Percentiles rank a stretch among this genome's conserved stretches.
Evolutionary conservation across 2,888 invertebrate species (phyloP).

Genomic region (Hedychridium roseum): DNA sequence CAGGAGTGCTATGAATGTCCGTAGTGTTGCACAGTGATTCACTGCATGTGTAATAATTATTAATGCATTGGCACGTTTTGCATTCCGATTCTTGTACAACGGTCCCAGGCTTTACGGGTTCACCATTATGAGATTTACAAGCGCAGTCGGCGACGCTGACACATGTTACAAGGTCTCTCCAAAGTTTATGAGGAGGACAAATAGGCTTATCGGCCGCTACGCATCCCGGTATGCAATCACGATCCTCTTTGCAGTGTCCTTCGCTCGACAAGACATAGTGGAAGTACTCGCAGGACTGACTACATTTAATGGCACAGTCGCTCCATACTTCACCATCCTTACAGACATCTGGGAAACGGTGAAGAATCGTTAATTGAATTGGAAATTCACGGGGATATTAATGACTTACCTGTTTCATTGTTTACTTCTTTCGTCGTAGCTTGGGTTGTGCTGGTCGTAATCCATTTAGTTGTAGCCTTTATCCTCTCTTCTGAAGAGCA

Average conservation of each 20-base stretch:
- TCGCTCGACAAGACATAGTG: constrained; percentile 54
- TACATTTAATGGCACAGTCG: constrained; percentile 78
- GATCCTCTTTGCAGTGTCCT: constrained; percentile 48
- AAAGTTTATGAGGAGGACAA: constrained; percentile 71
- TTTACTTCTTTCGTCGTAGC: no score
- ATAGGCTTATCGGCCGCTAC: constrained; percentile 28
- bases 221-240: constrained; percentile 59
- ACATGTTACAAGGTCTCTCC: constrained; percentile 79
- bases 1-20: constrained; percentile 15
- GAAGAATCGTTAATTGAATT: constrained; percentile 3
- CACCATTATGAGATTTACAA: constrained; percentile 73
- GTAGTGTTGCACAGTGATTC: constrained; percentile 63
- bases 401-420: no score
- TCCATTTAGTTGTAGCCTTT: constrained; percentile 18
- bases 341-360: constrained; percentile 30
- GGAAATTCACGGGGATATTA: no score
- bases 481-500: constrained; percentile 62
- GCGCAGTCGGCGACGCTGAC: constrained; percentile 78
- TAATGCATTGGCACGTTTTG: constrained; percentile 80
- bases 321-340: constrained; percentile 68
- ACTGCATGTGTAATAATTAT: constrained; percentile 79
- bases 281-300: constrained; percentile 75
- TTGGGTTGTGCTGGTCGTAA: no score
- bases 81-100: constrained; percentile 70
- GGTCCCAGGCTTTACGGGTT: constrained; percentile 76